phyloP scores from a whole-genome alignment of 2,888 invertebrate genomes.

The Diogma glabrata region DNA sequence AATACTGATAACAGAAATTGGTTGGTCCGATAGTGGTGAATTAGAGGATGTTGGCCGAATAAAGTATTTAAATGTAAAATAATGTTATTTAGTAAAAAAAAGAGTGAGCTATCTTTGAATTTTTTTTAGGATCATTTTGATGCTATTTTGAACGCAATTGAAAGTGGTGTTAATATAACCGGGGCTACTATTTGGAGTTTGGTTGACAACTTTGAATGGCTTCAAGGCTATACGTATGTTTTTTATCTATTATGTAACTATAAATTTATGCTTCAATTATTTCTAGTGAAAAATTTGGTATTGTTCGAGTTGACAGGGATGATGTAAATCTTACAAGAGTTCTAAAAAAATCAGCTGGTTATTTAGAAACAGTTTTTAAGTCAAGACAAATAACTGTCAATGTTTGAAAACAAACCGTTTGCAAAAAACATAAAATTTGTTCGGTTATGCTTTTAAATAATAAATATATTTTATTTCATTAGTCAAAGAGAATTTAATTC shows the following conservation, averaged over 20 bases:
- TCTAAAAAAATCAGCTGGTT: neutral
- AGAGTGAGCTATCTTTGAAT: too few species aligned
- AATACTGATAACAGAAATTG: neutral
- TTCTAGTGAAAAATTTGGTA: constrained; percentile 5
- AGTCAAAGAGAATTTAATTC: too few species aligned
- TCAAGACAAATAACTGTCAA: too few species aligned
- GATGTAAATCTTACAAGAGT: neutral
- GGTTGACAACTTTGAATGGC: constrained; percentile 2
- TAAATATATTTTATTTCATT: too few species aligned
- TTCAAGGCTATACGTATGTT: neutral
- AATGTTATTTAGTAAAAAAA: too few species aligned
- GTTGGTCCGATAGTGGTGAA: constrained; percentile 3
- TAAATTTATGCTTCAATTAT: too few species aligned
- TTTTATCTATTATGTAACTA: too few species aligned
- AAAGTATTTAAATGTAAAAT: neutral
- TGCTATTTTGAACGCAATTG: neutral
- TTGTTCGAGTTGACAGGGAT: neutral
- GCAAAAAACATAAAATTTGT: too few species aligned
- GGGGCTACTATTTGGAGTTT: neutral
- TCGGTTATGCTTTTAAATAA: too few species aligned
- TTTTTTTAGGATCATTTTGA: neutral
- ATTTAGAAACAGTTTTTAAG: neutral
- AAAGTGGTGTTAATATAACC: neutral
- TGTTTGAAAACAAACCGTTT: too few species aligned
- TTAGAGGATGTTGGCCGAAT: neutral